Percentiles rank a stretch among this genome's conserved stretches.
These are phyloP conservation scores for Drosophila willistoni DNA, from an alignment of 1,140 invertebrate species.

Conservation along the genomic window DNA sequence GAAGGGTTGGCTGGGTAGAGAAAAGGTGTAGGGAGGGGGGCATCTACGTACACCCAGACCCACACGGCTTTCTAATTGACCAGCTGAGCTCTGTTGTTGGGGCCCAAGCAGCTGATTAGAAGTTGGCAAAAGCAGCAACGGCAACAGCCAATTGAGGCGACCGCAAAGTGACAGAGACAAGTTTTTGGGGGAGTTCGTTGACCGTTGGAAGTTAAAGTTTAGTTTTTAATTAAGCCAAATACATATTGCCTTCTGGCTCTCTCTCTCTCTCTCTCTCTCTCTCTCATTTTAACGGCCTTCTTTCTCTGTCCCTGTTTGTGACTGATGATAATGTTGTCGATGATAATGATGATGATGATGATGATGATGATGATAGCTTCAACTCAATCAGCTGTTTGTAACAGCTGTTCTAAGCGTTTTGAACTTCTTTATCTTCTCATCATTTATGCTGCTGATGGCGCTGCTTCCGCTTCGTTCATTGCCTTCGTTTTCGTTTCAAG, in stretches of 20 bases:
- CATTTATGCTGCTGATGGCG: background rate
- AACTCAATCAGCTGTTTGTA: slow-evolving; percentile 31
- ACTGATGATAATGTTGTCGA: background rate
- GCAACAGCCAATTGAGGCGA: slow-evolving; percentile 5
- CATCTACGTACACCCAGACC: slow-evolving; percentile 5
- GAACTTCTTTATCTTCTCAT: background rate
- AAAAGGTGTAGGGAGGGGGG: background rate
- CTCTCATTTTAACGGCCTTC: background rate
- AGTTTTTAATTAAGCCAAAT: slow-evolving; percentile 66
- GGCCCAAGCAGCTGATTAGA: slow-evolving; percentile 61
- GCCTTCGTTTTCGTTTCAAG: slow-evolving; percentile 23
- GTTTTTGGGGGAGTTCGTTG: slow-evolving; percentile 73
- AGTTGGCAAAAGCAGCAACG: slow-evolving; percentile 55
- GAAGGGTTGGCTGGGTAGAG: background rate
- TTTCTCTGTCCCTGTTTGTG: background rate
- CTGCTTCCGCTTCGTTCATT: slow-evolving; percentile 47
- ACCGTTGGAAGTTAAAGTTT: slow-evolving; percentile 73
- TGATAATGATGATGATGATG: background rate
- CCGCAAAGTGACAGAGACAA: slow-evolving; percentile 35
- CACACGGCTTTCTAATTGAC: slow-evolving; percentile 61
- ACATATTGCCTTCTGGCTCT: slow-evolving; percentile 70
- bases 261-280: background rate
- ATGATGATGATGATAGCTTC: background rate
- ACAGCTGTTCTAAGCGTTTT: slow-evolving; percentile 49
- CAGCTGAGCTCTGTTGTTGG: slow-evolving; percentile 33